Percentiles rank a stretch among this genome's conserved stretches.
phyloP scores from a whole-genome alignment of 2,888 invertebrate genomes.

The Tenthredo notha region DNA sequence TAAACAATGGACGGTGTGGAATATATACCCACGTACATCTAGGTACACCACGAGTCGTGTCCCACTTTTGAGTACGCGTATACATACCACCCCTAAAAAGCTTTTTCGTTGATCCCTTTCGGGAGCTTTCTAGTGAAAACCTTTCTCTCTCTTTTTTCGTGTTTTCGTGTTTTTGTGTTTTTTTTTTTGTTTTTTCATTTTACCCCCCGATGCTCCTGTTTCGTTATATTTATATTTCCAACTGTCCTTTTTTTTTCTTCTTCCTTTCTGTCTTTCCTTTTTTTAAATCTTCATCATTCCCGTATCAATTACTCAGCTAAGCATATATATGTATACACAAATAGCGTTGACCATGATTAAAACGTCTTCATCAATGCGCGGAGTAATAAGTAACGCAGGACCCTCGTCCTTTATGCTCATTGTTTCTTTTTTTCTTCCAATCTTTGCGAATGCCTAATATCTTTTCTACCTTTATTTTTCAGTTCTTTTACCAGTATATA shows the following conservation, averaged over 20 bases:
- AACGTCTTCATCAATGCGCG: background rate
- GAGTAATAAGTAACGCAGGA: background rate
- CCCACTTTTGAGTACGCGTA: background rate
- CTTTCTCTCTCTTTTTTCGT: background rate
- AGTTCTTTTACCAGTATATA: background rate
- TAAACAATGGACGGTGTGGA: background rate
- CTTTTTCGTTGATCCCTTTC: slow-evolving; percentile 22
- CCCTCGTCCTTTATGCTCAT: background rate
- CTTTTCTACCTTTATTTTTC: background rate
- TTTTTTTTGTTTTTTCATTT: background rate
- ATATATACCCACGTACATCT: too few relatives aligned
- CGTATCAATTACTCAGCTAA: background rate
- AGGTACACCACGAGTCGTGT: background rate
- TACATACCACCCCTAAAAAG: background rate
- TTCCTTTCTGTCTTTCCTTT: background rate
- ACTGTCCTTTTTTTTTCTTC: background rate
- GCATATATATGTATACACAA: background rate
- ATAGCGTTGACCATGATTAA: slow-evolving; percentile 6
- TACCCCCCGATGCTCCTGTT: background rate
- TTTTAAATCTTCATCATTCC: background rate
- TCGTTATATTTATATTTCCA: background rate
- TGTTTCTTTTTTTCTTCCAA: background rate
- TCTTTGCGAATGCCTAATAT: background rate
- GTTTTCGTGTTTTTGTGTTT: background rate
- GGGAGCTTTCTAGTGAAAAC: background rate